A percentile compares a stretch with the other conserved stretches of the same genome.
These are phyloP conservation scores for Mylabris sibirica DNA, from an alignment of 2,888 invertebrate genomes.

Conservation along the genomic window DNA sequence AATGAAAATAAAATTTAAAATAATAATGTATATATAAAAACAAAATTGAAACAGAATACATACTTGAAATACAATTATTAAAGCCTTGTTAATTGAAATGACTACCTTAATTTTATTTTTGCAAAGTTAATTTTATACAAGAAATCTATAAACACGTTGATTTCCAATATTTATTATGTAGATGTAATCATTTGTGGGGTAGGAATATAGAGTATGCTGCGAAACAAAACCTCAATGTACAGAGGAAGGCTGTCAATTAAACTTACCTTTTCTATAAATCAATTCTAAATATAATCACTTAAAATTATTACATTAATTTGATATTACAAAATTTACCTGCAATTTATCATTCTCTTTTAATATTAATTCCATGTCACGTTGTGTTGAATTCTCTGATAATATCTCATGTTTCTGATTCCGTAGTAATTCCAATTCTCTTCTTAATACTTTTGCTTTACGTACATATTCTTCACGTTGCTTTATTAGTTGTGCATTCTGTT, in stretches of 20 bases:
- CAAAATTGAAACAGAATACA: conserved; percentile 46
- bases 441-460: conserved; percentile 75
- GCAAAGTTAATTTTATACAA: conserved; percentile 29
- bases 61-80: conserved; percentile 41
- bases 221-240: conserved; percentile 48
- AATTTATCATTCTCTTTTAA: conserved; percentile 84
- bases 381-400: conserved; percentile 74
- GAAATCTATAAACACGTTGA: conserved; percentile 36
- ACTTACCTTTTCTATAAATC: conserved; percentile 12
- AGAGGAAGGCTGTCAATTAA: background rate
- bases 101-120: conserved; percentile 44
- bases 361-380: conserved; percentile 75
- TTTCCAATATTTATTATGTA: conserved; percentile 32
- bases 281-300: conserved; percentile 3
- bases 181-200: background rate
- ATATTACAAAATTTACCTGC: conserved; percentile 69
- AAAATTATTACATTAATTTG: background rate
- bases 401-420: conserved; percentile 82
- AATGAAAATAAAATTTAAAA: conserved; percentile 18
- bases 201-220: conserved; percentile 39
- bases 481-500: conserved; percentile 80
- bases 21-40: conserved; percentile 19
- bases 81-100: conserved; percentile 35
- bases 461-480: conserved; percentile 85
- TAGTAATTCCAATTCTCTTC: conserved; percentile 79